These are phyloP conservation scores for Microcaecilia unicolor DNA, from an alignment of 2,797 vertebrate genomes.

Conservation along the genomic window DNA sequence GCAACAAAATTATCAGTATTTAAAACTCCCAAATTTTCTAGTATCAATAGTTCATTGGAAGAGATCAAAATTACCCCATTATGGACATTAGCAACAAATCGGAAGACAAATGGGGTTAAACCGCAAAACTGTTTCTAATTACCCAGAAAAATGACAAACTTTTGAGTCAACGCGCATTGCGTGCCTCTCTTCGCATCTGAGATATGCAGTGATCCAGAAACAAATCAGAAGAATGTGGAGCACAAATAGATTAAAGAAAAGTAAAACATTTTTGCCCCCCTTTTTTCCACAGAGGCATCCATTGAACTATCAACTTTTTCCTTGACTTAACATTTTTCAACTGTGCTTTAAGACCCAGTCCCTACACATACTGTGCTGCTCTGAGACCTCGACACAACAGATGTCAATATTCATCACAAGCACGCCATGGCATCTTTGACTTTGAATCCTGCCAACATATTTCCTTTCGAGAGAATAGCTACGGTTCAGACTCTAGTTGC, in stretches of 20 bases:
- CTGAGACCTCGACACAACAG: too few relatives aligned
- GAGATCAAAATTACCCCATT: conserved; percentile 12
- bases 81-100: conserved; percentile 19
- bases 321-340: too few relatives aligned
- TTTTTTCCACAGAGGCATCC: too few relatives aligned
- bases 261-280: too few relatives aligned
- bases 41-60: conserved; percentile 27
- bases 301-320: too few relatives aligned
- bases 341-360: too few relatives aligned
- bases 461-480: neutral
- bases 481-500: neutral
- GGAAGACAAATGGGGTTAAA: conserved; percentile 3
- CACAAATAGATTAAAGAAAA: too few relatives aligned
- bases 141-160: neutral
- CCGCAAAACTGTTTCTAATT: conserved; percentile 12
- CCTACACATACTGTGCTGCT: too few relatives aligned
- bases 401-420: neutral
- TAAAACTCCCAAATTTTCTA: conserved; percentile 25
- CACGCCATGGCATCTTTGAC: neutral
- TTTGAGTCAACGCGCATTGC: too few relatives aligned
- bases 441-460: neutral
- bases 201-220: too few relatives aligned
- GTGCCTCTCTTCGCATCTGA: too few relatives aligned
- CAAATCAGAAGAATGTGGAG: too few relatives aligned
- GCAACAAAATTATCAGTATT: conserved; percentile 24